Percentiles rank a stretch among this genome's conserved stretches.
Conservation (phyloP, 2,888 invertebrate genomes). For the Branchellion lobata region DNA sequence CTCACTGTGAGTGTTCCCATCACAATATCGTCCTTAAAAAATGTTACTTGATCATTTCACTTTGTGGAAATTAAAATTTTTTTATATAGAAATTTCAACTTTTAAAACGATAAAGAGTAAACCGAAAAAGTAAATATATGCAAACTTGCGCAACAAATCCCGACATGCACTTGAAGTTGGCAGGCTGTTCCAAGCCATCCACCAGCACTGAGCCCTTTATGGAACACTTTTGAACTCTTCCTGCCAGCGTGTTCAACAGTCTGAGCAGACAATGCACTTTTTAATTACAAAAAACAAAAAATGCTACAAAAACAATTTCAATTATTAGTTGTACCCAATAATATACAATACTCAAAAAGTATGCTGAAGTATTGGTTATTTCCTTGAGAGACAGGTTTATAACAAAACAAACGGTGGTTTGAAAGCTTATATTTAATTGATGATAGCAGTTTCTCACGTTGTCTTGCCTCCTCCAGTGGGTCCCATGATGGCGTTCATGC, state of each 20-base stretch:
- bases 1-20: constrained; percentile 61
- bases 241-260: constrained; percentile 52
- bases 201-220: constrained; percentile 57
- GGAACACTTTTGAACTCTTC: constrained; percentile 47
- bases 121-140: not conserved
- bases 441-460: too few species aligned
- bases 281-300: too few species aligned
- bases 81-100: not conserved
- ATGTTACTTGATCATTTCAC: too few species aligned
- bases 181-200: constrained; percentile 59
- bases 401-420: too few species aligned
- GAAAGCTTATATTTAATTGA: too few species aligned
- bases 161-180: constrained; percentile 62
- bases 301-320: too few species aligned
- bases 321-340: too few species aligned
- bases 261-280: too few species aligned
- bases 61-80: too few species aligned
- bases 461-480: constrained; percentile 63
- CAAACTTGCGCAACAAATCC: constrained; percentile 61
- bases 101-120: not conserved
- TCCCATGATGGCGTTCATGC: constrained; percentile 62
- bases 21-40: constrained; percentile 60
- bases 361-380: too few species aligned
- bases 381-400: too few species aligned
- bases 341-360: too few species aligned